Base-by-base conservation (phyloP, 2,113 vertebrate genomes). In the Plotosus lineatus region DNA sequence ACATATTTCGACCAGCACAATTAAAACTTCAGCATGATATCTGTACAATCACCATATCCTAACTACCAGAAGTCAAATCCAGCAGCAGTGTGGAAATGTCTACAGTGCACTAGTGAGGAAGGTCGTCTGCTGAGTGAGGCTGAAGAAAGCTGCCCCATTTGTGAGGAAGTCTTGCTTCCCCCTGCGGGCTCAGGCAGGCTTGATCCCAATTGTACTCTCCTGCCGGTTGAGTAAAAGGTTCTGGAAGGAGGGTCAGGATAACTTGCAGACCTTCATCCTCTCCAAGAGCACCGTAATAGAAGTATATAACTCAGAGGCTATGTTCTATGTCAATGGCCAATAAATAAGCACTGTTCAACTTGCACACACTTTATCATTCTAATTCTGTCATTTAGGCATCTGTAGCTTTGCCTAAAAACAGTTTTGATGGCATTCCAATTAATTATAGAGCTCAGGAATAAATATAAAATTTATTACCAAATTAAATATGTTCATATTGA, bases 141-240 rank as follows among this genome's bases (percentile, higher is more conserved):
- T 42, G 36, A 69, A 21, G n/a, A 23, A 71, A 42, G 78, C 53
- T 53, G n/a, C n/a, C n/a, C n/a, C n/a, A n/a, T n/a, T n/a, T n/a
- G n/a, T n/a, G n/a, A n/a, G n/a, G n/a, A n/a, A n/a, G n/a, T n/a
- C n/a, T n/a, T n/a, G n/a, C 65, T 33, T 26, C 58, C 17, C 50
- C 75, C 46, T 36, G 55, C n/a, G 23, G 51, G 42, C 55, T 77
- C 33, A 23, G 6, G 19, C 75, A 63, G 48, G 78, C 53, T 42
- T 53, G 23, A 73, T 56, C 75, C 61, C 77, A 82, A 61, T 61
- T 79, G 77, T 50, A 72, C 80, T 58, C 61, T 82, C 80, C 60
- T 36, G 51, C 33, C 15, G 23, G 71, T 75, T 40, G 15, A 31
- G 40, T 26, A 51, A 31, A 28, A 19, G 14, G 53, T 38, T 78